Evolutionary conservation across 2,797 vertebrate species (phyloP), one percentile per base, ranked within the genome.

Genomic region (Varecia variegata): DNA sequence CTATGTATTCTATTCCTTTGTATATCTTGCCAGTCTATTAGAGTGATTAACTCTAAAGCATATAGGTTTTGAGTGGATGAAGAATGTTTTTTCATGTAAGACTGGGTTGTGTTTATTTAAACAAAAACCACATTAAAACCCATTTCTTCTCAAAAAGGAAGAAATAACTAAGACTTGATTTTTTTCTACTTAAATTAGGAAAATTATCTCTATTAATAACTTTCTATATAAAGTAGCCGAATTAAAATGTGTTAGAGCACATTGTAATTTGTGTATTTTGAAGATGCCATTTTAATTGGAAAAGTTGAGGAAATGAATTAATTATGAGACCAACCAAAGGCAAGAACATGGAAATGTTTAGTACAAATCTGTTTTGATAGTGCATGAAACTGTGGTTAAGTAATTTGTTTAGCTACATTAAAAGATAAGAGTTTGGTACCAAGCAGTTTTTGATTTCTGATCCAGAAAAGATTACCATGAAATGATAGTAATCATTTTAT

Each of bases 231-330:
- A 92, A 81, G 14, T 89, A 92, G 92, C 58, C 56, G 27, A 70
- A 82, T 96, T 23, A 96, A 82, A 54, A 21, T 80, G 15, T 68
- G 30, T 21, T 77, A 32, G 32, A 54, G 30, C 85, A 6, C 35
- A n/a, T 80, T 84, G 30, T 80, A 18, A 52, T 74, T 84, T 89
- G 32, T 77, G 30, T 79, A 58, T 94, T 97, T 95, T 94, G 52
- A 93, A 71, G 25, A 67, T 77, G 5, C 1, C n/a, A n/a, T 67
- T 91, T 88, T 71, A 81, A 50, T 52, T 43, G 43, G 38, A 95
- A 87, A 93, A 77, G 81, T 32, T 94, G 50, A 84, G 90, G 60
- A 85, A 95, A 74, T 96, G 35, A 90, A 70, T 68, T 91, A 43
- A 56, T 83, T 83, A 77, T 27, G 3, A 92, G 68, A 90, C 17